These are phyloP conservation scores for Drosophila mojavensis DNA, from an alignment of 1,140 invertebrate genomes.

Conservation along the genomic window DNA sequence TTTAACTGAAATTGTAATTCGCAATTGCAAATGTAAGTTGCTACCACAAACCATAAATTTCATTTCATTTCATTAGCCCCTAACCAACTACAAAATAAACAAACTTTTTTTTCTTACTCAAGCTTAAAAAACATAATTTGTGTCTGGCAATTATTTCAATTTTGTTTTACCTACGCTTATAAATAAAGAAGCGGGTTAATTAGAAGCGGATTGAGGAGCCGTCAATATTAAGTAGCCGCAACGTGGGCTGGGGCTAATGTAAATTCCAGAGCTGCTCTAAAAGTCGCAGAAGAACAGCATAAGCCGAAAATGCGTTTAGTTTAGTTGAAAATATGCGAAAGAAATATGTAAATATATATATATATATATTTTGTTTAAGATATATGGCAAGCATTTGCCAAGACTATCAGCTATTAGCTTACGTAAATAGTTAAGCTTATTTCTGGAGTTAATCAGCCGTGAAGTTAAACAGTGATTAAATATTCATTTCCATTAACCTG, in stretches of 20 bases:
- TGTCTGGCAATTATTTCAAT: too few relatives aligned
- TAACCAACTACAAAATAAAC: neutral
- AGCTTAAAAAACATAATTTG: too few relatives aligned
- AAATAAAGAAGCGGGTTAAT: neutral
- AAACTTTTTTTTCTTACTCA: neutral
- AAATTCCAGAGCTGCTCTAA: neutral
- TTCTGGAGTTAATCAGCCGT: neutral
- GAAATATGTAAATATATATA: neutral
- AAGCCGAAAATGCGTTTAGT: neutral
- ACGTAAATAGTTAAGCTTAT: too few relatives aligned
- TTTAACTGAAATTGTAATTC: neutral
- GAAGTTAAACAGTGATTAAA: conserved; percentile 29
- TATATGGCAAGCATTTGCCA: too few relatives aligned
- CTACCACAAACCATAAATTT: neutral
- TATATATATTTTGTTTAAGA: too few relatives aligned
- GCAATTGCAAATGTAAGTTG: neutral
- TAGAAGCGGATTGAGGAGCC: neutral
- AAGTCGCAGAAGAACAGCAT: too few relatives aligned
- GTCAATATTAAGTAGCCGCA: neutral
- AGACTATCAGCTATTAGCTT: too few relatives aligned
- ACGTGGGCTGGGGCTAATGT: neutral
- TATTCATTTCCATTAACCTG: too few relatives aligned
- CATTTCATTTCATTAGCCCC: neutral
- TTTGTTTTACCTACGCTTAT: too few relatives aligned
- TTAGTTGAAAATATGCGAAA: neutral